Evolutionary conservation across 2,888 invertebrate genomes (phyloP).

Genomic region (Monoplex corrugatus): DNA sequence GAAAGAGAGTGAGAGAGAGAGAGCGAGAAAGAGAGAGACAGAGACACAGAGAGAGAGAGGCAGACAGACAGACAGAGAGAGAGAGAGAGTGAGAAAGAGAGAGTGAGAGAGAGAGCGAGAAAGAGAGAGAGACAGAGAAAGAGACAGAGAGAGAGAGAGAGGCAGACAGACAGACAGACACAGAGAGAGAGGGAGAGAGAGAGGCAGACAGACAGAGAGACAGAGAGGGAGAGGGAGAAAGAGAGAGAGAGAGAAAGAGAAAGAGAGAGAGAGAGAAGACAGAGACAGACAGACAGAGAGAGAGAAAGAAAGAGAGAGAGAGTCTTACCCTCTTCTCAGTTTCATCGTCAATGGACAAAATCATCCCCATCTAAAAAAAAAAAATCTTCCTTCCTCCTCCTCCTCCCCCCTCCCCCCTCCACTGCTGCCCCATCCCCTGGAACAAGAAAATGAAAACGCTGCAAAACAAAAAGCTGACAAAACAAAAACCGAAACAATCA

Average conservation of each 20-base stretch:
- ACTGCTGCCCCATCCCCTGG: too few species aligned
- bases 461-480: too few species aligned
- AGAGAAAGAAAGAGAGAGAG: background rate
- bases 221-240: background rate
- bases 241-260: background rate
- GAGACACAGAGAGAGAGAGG: background rate
- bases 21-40: conserved; percentile 4
- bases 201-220: background rate
- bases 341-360: too few species aligned
- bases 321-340: too few species aligned
- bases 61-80: background rate
- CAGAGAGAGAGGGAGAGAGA: conserved; percentile 3
- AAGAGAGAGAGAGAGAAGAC: background rate
- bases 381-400: too few species aligned
- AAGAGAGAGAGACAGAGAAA: background rate
- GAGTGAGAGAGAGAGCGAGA: background rate
- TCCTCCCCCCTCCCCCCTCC: too few species aligned
- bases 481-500: too few species aligned
- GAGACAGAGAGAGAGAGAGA: background rate
- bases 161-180: background rate
- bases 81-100: background rate
- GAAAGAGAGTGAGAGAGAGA: background rate
- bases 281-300: background rate
- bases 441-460: too few species aligned
- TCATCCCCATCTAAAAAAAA: too few species aligned